These are phyloP conservation scores for Troides aeacus DNA, from an alignment of 2,888 invertebrate species.

Conservation along the genomic window DNA sequence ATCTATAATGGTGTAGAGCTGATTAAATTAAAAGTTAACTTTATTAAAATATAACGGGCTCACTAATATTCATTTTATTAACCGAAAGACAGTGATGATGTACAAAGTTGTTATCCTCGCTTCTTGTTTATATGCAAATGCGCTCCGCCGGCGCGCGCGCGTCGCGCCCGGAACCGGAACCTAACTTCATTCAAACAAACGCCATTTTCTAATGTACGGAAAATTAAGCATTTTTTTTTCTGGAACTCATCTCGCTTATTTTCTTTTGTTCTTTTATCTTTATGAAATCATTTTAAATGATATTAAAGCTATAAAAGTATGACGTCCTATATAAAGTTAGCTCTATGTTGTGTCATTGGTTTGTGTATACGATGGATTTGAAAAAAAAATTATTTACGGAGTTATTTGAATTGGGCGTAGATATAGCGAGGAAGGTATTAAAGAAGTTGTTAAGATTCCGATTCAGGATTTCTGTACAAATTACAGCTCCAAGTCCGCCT, in stretches of 20 bases:
- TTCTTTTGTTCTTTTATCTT: slow-evolving; percentile 1
- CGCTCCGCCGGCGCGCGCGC: slow-evolving; percentile 42
- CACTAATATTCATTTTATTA: slow-evolving; percentile 45
- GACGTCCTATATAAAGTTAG: neutral
- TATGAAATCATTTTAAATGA: slow-evolving; percentile 1
- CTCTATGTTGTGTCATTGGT: neutral
- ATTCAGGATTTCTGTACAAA: no score
- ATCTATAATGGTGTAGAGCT: no score
- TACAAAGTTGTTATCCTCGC: slow-evolving; percentile 44
- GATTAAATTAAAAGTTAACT: no score
- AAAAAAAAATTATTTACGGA: no score
- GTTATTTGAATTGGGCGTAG: no score
- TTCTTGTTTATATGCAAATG: slow-evolving; percentile 68
- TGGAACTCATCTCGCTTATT: slow-evolving; percentile 1
- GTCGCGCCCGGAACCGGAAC: slow-evolving; percentile 4
- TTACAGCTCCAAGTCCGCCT: no score
- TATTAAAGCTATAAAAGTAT: neutral
- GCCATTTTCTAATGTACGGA: slow-evolving; percentile 10
- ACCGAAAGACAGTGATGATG: slow-evolving; percentile 42
- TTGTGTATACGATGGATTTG: no score
- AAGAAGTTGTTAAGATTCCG: no score
- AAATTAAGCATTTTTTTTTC: slow-evolving; percentile 4
- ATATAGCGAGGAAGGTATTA: no score
- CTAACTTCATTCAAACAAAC: slow-evolving; percentile 6
- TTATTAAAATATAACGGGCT: slow-evolving; percentile 14